These are phyloP conservation scores for Vombatus ursinus DNA, from an alignment of 2,113 vertebrate genomes.

Conservation along the genomic window DNA sequence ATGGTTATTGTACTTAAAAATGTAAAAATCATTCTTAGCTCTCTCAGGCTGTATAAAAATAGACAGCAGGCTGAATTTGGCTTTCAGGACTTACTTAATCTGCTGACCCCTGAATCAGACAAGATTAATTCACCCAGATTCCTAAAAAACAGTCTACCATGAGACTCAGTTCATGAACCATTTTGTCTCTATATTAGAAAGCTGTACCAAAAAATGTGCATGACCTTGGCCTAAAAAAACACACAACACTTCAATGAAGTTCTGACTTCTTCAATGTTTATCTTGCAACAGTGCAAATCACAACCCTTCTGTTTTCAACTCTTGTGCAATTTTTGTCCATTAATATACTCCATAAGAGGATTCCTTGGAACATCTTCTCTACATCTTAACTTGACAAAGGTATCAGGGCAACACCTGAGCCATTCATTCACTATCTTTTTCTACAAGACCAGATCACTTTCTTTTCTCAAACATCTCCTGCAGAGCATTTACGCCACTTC, in stretches of 20 bases:
- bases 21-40: neutral
- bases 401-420: neutral
- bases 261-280: neutral
- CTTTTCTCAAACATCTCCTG: neutral
- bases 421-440: neutral
- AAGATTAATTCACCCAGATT: neutral
- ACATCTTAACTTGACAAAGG: neutral
- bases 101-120: neutral
- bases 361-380: neutral
- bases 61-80: neutral
- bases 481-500: neutral
- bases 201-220: neutral
- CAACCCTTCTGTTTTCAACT: neutral
- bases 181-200: neutral
- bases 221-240: neutral
- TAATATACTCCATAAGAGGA: neutral
- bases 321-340: neutral
- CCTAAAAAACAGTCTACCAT: neutral
- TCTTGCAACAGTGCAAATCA: neutral
- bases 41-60: neutral
- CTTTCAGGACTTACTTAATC: neutral
- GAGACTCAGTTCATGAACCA: neutral
- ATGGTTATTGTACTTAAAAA: neutral
- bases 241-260: neutral
- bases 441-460: neutral